Base-by-base conservation (phyloP, 2,888 invertebrate genomes). In the Aphidoletes aphidimyza region DNA sequence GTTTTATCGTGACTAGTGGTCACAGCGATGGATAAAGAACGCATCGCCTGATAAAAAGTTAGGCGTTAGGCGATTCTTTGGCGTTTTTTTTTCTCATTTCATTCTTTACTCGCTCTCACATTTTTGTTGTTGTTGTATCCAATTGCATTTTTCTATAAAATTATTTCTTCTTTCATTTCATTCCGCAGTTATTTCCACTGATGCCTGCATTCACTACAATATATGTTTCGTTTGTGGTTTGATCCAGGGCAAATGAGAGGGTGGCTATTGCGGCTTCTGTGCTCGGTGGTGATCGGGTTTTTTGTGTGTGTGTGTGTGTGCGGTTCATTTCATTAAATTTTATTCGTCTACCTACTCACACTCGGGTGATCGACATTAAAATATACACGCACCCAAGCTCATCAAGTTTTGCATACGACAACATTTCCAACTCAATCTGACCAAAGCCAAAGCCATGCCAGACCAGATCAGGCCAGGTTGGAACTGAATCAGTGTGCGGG, bases 201-300 rank as follows among this genome's bases (percentile, higher is more conserved):
- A 30, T 11, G 69, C 34, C 69, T 69, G 69, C 11, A 69, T 69
- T 30, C 30, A 14, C 17, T 34, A 30, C 69, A 30, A 69, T 69
- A 69, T 69, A 69, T 69, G 69, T 69, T 69, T 69, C 69, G 69
- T 69, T 69, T 69, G 69, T 69, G 69, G 69, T 69, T 69, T 69
- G 69, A 69, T 69, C 69, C 11, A 69, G 69, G 30, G 30, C 69
- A n/a, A 69, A 30, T 2, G 54, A 22, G 54, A 22, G 22, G 26
- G 54, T 69, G 69, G 34, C 69, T 69, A 69, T 69, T 69, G 69
- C 69, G 69, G 69, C 69, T 69, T 30, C 69, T 69, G 34, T 69
- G 69, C 30, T 30, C 69, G 3, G 69, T 69, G 69, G 69, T 69
- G 69, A 30, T 1, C 0, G 30, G 14, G n/a, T 54, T 54, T 54